A percentile compares a stretch with the other conserved stretches of the same genome.
These are phyloP conservation scores for Chymomyza costata DNA, from an alignment of 1,140 invertebrate species.

Conservation along the genomic window DNA sequence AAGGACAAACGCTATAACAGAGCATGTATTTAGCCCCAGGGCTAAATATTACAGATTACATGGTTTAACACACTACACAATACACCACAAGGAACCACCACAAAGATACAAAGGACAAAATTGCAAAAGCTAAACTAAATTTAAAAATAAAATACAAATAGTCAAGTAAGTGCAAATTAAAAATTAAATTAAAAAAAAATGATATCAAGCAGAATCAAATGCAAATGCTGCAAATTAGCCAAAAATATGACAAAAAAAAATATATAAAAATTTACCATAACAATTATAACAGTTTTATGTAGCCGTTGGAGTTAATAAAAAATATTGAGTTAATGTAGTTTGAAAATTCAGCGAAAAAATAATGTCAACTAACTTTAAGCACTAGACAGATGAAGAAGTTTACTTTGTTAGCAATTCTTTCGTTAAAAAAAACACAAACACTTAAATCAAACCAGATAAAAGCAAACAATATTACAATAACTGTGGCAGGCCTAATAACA, in stretches of 20 bases:
- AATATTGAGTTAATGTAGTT: conserved; percentile 58
- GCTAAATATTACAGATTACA: conserved; percentile 8
- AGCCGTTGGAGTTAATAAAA: conserved; percentile 57
- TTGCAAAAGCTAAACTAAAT: conserved; percentile 12
- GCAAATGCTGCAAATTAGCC: conserved; percentile 34
- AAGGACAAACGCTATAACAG: conserved; percentile 40
- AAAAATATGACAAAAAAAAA: conserved; percentile 43
- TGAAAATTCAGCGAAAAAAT: conserved; percentile 37
- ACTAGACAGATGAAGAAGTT: conserved; percentile 38
- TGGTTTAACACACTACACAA: conserved; percentile 44
- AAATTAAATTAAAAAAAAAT: conserved; percentile 19
- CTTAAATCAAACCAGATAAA: conserved; percentile 32
- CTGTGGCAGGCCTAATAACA: conserved; percentile 61
- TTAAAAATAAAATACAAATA: conserved; percentile 14
- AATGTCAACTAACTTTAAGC: conserved; percentile 47
- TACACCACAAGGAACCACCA: conserved; percentile 34
- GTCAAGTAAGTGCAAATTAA: conserved; percentile 33
- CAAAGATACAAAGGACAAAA: conserved; percentile 64
- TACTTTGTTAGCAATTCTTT: conserved; percentile 46
- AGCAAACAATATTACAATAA: conserved; percentile 74
- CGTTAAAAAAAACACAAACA: conserved; percentile 32
- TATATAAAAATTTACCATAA: conserved; percentile 31
- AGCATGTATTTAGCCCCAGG: conserved; percentile 14
- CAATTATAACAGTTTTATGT: conserved; percentile 59
- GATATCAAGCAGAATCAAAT: conserved; percentile 7